phyloP scores from a whole-genome alignment of 2,797 vertebrate species.

The Lates japonicus region DNA sequence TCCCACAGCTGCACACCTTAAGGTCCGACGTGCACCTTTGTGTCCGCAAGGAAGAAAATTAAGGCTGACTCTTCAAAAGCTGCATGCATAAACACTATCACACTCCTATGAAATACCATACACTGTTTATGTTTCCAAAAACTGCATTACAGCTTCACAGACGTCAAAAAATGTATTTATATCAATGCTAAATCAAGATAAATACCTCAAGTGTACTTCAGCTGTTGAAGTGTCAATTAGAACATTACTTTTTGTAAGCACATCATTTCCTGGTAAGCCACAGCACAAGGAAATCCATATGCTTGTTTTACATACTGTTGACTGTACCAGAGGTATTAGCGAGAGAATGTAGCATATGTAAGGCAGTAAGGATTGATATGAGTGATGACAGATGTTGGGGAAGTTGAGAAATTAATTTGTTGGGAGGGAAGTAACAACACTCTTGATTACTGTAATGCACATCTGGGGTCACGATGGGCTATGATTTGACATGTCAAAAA shows the following conservation, averaged over 20 bases:
- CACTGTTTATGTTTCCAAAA: slow-evolving; percentile 59
- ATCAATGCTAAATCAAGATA: slow-evolving; percentile 29
- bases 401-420: not conserved
- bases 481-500: not conserved
- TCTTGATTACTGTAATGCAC: not conserved
- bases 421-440: slow-evolving; percentile 10
- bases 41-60: slow-evolving; percentile 35
- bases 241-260: slow-evolving; percentile 59
- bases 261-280: slow-evolving; percentile 26
- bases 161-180: slow-evolving; percentile 18
- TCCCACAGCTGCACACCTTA: slow-evolving; percentile 74
- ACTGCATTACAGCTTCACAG: slow-evolving; percentile 20
- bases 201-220: slow-evolving; percentile 33
- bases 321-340: slow-evolving; percentile 18
- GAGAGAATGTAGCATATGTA: slow-evolving; percentile 21
- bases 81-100: slow-evolving; percentile 41
- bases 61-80: slow-evolving; percentile 40
- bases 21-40: slow-evolving; percentile 56
- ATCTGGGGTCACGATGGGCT: not conserved
- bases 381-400: slow-evolving; percentile 55
- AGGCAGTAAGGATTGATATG: slow-evolving; percentile 21
- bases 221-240: slow-evolving; percentile 47
- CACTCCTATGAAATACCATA: slow-evolving; percentile 42
- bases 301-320: slow-evolving; percentile 37
- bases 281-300: not conserved